phyloP scores from a whole-genome alignment of 2,797 vertebrate species.

The Myotis findleyi region DNA sequence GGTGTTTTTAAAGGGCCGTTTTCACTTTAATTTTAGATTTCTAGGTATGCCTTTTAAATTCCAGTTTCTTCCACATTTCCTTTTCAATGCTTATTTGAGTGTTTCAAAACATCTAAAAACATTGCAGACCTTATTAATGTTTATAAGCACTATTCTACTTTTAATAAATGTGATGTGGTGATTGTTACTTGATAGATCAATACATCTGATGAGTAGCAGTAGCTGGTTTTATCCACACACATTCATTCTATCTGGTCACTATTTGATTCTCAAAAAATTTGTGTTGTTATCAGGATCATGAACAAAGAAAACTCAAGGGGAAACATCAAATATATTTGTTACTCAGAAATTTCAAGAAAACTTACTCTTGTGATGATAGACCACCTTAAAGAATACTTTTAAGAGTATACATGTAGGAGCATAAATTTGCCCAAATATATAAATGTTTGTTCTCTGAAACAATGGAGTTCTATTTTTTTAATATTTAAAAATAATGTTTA shows the following conservation, averaged over 20 bases:
- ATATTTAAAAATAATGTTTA: neutral
- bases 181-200: neutral
- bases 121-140: neutral
- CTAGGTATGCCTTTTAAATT: neutral
- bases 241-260: neutral
- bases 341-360: constrained; percentile 19
- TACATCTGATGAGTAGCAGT: neutral
- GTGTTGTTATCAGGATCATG: neutral
- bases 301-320: neutral
- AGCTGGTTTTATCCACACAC: neutral
- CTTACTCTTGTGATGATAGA: neutral
- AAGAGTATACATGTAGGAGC: neutral
- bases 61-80: neutral
- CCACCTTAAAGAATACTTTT: neutral
- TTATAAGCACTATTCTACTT: neutral
- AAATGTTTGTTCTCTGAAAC: neutral
- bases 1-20: neutral
- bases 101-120: constrained; percentile 37
- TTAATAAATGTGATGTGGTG: neutral
- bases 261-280: constrained; percentile 31
- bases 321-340: neutral
- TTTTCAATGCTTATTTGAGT: neutral
- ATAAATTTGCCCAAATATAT: neutral
- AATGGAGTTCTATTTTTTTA: neutral
- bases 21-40: constrained; percentile 25